These are phyloP conservation scores for Leptodactylus fallax DNA, from an alignment of 2,797 vertebrate species.

Conservation along the genomic window DNA sequence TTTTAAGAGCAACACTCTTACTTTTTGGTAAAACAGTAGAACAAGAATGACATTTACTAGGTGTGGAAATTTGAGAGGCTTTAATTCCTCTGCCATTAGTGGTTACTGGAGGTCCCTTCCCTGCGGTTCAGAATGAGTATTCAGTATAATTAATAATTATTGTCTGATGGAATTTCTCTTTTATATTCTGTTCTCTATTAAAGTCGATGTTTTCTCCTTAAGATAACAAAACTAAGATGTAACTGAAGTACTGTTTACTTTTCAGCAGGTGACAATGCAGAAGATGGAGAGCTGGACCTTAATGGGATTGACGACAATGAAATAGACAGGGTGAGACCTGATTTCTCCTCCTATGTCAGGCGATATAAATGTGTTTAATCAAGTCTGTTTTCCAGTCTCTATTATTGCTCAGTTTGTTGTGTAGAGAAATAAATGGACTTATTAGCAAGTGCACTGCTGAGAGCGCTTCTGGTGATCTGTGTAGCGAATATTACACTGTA, in stretches of 20 bases:
- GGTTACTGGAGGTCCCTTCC: background rate
- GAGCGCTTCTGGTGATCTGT: slow-evolving; percentile 30
- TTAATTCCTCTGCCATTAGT: background rate
- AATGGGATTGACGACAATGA: slow-evolving; percentile 93
- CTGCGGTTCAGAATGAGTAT: background rate
- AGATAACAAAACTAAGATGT: background rate
- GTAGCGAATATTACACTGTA: background rate
- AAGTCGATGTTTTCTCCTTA: background rate
- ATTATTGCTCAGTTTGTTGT: slow-evolving; percentile 30
- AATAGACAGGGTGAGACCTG: slow-evolving; percentile 87
- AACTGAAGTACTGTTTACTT: slow-evolving; percentile 48
- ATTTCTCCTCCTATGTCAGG: slow-evolving; percentile 18
- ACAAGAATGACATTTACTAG: too few relatives aligned
- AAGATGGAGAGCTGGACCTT: slow-evolving; percentile 92
- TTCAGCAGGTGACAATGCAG: slow-evolving; percentile 77
- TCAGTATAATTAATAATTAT: background rate
- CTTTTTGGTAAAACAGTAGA: too few relatives aligned
- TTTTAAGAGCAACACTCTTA: too few relatives aligned
- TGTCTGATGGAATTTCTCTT: background rate
- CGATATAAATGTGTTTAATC: slow-evolving; percentile 47
- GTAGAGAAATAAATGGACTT: slow-evolving; percentile 52
- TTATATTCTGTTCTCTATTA: background rate
- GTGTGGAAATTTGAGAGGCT: background rate
- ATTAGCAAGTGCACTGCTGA: slow-evolving; percentile 23
- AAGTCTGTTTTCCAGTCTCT: slow-evolving; percentile 35